A percentile compares a stretch with the other conserved stretches of the same genome.
Evolutionary conservation across 92 coral and sea anemone species (phyloP).

Genomic region (Anthopleura xanthogrammica): DNA sequence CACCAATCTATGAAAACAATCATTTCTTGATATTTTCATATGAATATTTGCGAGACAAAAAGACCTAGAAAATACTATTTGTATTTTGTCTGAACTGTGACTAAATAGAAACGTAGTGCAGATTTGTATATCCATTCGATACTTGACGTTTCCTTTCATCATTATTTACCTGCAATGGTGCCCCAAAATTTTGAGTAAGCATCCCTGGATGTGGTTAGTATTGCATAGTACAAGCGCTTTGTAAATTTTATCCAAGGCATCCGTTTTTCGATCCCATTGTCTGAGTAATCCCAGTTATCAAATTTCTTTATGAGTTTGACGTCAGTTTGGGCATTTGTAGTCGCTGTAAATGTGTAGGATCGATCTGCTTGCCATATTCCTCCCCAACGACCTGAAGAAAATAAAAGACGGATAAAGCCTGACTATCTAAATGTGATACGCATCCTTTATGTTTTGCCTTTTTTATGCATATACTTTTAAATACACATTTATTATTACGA

Average conservation of each 20-base stretch:
- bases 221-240: not conserved
- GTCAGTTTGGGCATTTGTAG: slow-evolving; percentile 57
- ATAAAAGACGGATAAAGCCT: not conserved
- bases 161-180: slow-evolving; percentile 10
- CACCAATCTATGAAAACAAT: no score
- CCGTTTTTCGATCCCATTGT: slow-evolving; percentile 53
- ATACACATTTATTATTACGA: no score
- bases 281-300: slow-evolving; percentile 61
- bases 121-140: no score
- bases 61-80: no score
- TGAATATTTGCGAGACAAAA: no score
- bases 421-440: not conserved
- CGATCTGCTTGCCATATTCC: slow-evolving; percentile 76
- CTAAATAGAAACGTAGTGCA: no score
- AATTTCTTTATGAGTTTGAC: slow-evolving; percentile 57
- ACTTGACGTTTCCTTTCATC: no score
- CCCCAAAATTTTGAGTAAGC: slow-evolving; percentile 58
- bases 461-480: no score
- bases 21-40: no score
- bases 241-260: slow-evolving; percentile 81
- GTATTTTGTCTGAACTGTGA: no score
- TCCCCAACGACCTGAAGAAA: slow-evolving; percentile 66
- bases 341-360: slow-evolving; percentile 57
- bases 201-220: slow-evolving; percentile 53
- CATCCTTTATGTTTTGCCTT: no score